Evolutionary conservation across 2,888 invertebrate species (phyloP), one percentile per base, ranked within the genome.

Genomic region (Harpalus rufipes): DNA sequence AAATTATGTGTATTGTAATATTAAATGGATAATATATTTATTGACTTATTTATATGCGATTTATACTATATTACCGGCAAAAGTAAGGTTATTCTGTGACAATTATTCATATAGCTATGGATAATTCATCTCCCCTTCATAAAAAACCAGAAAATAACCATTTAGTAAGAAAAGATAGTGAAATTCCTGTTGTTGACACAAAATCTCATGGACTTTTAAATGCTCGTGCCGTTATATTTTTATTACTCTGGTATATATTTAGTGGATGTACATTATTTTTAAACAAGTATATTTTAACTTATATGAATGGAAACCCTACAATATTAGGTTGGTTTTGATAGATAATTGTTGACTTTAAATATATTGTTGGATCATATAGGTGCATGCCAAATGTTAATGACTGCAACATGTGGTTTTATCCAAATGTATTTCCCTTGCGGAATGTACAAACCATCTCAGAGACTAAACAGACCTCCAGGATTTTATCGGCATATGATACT

Each of bases 261-360:
- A 95, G 95, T 89, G 95, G 94, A 7, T 95, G 94, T 89, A 96
- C 96, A 0, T 91, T 96, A 79, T 96, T 96, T 90, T 91, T 95
- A 85, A 96, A 96, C 91, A 96, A 96, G 89, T 95, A 95, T 89
- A 95, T 96, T 88, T 91, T 96, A 85, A 93, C 95, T 0, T 95
- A 94, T 87, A 92, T 95, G 89, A 92, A 94, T 89, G 95, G 95
- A 72, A 95, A 96, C 90, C 95, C 96, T 16, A 94, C 95, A 81
- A 91, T 96, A 85, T 90, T 96, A 89, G 95, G 96, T 95, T 91
- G 91, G 89, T 86, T 83, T 14, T 83, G n/a, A 32, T 12, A 59
- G 14, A 84, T 81, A 44, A 63, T 51, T 81, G 32, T 72, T 63
- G 44, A 72, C 76, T 85, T 79, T 76, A 82, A 58, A 76, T 81